Base-by-base conservation (phyloP, 1,140 invertebrate genomes). In the Camponotus pennsylvanicus region DNA sequence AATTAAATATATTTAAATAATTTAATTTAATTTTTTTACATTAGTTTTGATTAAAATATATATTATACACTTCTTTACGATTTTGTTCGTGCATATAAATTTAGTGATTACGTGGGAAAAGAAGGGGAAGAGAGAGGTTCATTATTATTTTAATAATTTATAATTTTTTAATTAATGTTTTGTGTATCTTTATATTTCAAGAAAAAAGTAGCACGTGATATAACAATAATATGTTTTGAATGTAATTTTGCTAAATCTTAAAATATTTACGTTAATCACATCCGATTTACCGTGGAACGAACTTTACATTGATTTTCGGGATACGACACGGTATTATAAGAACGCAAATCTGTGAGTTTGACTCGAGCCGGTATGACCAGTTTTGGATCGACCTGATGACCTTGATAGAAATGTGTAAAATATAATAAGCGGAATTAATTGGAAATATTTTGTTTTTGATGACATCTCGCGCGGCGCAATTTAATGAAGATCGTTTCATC, bases 381-480 rank as follows among this genome's bases (percentile, higher is more conserved):
- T 79, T 86, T 49, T 45, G 71, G 27, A 52, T 42, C 71, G 71
- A 87, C 84, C 73, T 11, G 87, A 21, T 78, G 61, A 73, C 79
- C 88, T 90, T 83, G 71, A 37, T 21, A 77, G 73, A 78, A 86
- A 84, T 66, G 66, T 78, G 59, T 77, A 15, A 52, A 80, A 67
- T 83, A 64, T 89, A 83, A 89, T 89, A 86, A 64, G 21, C 34
- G 66, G 77, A 89, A 89, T 89, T 89, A 86, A 89, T 89, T 75
- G 52, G 42, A 37, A n/a, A 77, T 78, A 83, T 69, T 78, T 82
- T 18, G n/a, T 77, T 49, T 34, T 37, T 9, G 42, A 75, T 34
- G 55, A 67, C 64, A 67, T 87, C 75, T 82, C 37, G 52, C 21
- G 8, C 37, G 40, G 55, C 21, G 15, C 32, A 15, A 42, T 9